phyloP scores from a whole-genome alignment of 2,113 vertebrate genomes.

The Oncorhynchus masou region DNA sequence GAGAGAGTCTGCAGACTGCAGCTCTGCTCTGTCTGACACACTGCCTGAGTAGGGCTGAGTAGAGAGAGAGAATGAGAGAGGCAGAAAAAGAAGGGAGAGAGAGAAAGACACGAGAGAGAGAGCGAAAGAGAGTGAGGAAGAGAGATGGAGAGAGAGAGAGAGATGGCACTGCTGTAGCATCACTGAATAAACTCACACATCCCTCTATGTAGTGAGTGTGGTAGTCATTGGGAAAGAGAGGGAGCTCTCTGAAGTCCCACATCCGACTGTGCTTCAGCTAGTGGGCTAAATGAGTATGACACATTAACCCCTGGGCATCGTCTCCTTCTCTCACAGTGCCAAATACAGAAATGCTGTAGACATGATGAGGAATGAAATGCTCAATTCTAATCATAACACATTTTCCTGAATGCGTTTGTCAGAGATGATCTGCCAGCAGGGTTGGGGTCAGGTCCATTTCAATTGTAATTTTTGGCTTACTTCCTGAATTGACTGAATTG shows the following conservation, averaged over 20 bases:
- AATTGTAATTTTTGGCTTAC: too few relatives aligned
- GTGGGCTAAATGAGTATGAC: slow-evolving; percentile 65
- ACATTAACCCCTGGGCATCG: slow-evolving; percentile 45
- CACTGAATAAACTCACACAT: slow-evolving; percentile 7
- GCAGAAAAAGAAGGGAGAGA: not conserved
- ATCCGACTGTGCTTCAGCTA: slow-evolving; percentile 56
- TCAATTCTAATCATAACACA: slow-evolving; percentile 12
- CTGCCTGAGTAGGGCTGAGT: slow-evolving; percentile 32
- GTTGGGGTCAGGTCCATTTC: too few relatives aligned
- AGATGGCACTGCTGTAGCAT: slow-evolving; percentile 26
- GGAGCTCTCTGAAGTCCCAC: slow-evolving; percentile 42
- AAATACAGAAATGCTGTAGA: not conserved
- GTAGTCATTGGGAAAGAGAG: slow-evolving; percentile 54
- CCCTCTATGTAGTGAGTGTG: slow-evolving; percentile 34
- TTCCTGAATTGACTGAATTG: too few relatives aligned
- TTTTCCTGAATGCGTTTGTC: slow-evolving; percentile 9
- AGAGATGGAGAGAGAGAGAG: not conserved
- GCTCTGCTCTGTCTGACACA: slow-evolving; percentile 45
- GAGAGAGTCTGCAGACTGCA: slow-evolving; percentile 29
- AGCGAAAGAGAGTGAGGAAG: not conserved
- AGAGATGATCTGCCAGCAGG: slow-evolving; percentile 10
- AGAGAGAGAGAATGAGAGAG: slow-evolving; percentile 13
- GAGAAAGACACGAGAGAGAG: too few relatives aligned
- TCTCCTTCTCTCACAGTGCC: slow-evolving; percentile 19
- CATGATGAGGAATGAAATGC: slow-evolving; percentile 6